Evolutionary conservation across 2,797 vertebrate genomes (phyloP).

Genomic region (Eupleurogrammus muticus): DNA sequence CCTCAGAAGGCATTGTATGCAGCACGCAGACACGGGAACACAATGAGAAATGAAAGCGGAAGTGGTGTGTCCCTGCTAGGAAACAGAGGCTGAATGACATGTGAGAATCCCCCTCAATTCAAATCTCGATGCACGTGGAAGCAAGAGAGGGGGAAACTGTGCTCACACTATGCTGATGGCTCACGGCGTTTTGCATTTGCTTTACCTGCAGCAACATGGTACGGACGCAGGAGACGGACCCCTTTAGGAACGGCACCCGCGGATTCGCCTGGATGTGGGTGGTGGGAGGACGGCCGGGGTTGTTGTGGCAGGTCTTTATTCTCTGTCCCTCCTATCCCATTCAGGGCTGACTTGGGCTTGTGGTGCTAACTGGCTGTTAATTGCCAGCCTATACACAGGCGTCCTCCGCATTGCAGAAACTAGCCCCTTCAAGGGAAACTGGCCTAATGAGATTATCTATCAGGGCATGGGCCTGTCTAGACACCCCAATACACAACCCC

Average conservation of each 20-base stretch:
- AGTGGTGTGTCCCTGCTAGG: slow-evolving; percentile 43
- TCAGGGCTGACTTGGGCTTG: slow-evolving; percentile 68
- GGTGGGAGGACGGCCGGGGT: slow-evolving; percentile 27
- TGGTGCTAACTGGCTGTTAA: slow-evolving; percentile 85
- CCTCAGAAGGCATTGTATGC: slow-evolving; percentile 67
- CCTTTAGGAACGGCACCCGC: slow-evolving; percentile 32
- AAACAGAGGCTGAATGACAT: slow-evolving; percentile 41
- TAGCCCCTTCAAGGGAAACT: slow-evolving; percentile 77
- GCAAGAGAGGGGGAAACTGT: slow-evolving; percentile 15
- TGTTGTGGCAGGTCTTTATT: slow-evolving; percentile 58
- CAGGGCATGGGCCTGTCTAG: slow-evolving; percentile 82
- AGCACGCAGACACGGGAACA: slow-evolving; percentile 51
- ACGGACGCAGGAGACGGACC: slow-evolving; percentile 22
- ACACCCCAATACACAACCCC: slow-evolving; percentile 85
- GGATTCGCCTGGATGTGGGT: slow-evolving; percentile 54
- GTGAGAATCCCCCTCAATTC: slow-evolving; percentile 57
- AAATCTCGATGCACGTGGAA: slow-evolving; percentile 40
- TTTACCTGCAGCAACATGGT: slow-evolving; percentile 30
- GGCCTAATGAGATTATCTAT: slow-evolving; percentile 87
- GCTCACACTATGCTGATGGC: slow-evolving; percentile 50
- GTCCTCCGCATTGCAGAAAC: slow-evolving; percentile 80
- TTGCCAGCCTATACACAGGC: slow-evolving; percentile 66
- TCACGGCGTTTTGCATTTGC: slow-evolving; percentile 45
- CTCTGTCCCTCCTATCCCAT: slow-evolving; percentile 60
- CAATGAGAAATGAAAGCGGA: slow-evolving; percentile 49